Evolutionary conservation across 2,797 vertebrate genomes (phyloP).

Genomic region (Hoplostethus mediterraneus): DNA sequence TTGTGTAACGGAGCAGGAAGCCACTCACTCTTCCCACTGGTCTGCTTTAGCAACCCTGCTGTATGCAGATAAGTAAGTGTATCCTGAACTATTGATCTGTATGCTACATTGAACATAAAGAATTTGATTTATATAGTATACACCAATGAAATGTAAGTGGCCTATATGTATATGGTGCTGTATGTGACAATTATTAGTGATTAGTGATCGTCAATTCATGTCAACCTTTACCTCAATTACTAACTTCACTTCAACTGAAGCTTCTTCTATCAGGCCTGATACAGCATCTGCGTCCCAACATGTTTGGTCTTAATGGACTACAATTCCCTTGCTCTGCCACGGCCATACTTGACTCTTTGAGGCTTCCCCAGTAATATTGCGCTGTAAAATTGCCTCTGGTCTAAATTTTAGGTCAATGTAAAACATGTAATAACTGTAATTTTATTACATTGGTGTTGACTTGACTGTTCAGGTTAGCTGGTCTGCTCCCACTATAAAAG

Average conservation of each 20-base stretch:
- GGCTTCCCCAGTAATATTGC: background rate
- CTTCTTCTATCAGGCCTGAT: background rate
- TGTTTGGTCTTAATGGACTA: conserved; percentile 21
- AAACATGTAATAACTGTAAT: too few species aligned
- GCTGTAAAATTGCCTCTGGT: background rate
- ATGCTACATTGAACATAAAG: conserved; percentile 13
- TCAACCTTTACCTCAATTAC: conserved; percentile 20
- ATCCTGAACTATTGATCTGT: conserved; percentile 15
- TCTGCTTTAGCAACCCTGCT: conserved; percentile 53
- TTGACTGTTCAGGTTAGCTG: too few species aligned
- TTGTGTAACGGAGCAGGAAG: conserved; percentile 77
- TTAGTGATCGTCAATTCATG: background rate
- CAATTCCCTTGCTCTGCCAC: conserved; percentile 30
- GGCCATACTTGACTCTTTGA: conserved; percentile 19
- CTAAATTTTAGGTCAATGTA: too few species aligned
- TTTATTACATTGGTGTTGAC: too few species aligned
- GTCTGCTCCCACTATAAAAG: too few species aligned
- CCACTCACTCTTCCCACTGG: conserved; percentile 58
- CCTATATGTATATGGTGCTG: background rate
- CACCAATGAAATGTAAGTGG: background rate
- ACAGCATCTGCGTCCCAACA: background rate
- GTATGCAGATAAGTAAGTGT: conserved; percentile 52
- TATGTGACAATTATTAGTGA: background rate
- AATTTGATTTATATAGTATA: conserved; percentile 9
- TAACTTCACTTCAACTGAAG: background rate